phyloP scores from a whole-genome alignment of 2,888 invertebrate genomes.

The Zaprionus bogoriensis region DNA sequence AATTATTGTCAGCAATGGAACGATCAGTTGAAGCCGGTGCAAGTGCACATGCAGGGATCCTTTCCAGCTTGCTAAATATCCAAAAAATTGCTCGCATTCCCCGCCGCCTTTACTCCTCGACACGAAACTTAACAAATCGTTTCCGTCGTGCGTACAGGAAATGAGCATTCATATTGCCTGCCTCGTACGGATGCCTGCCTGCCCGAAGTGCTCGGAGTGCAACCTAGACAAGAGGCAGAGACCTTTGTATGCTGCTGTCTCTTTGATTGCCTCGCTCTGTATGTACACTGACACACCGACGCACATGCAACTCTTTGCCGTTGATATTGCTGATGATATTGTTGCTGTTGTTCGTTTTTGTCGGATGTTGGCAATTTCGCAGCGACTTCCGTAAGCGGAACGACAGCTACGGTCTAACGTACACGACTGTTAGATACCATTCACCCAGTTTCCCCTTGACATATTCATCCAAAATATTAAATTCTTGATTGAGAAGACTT shows the following conservation, averaged over 20 bases:
- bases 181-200: slow-evolving; percentile 42
- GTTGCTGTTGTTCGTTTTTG: slow-evolving; percentile 22
- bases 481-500: too few relatives aligned
- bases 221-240: neutral
- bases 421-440: too few relatives aligned
- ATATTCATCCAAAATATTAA: too few relatives aligned
- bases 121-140: slow-evolving; percentile 47
- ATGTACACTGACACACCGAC: neutral
- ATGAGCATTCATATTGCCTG: slow-evolving; percentile 60
- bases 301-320: slow-evolving; percentile 17
- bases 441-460: too few relatives aligned
- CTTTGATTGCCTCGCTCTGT: slow-evolving; percentile 12
- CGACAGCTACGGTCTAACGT: too few relatives aligned
- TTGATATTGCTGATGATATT: slow-evolving; percentile 37
- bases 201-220: neutral
- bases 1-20: too few relatives aligned
- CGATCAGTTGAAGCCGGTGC: too few relatives aligned
- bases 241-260: neutral
- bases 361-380: slow-evolving; percentile 70
- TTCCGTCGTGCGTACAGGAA: slow-evolving; percentile 55
- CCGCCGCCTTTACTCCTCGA: neutral
- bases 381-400: slow-evolving; percentile 56
- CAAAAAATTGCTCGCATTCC: too few relatives aligned
- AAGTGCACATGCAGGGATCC: too few relatives aligned
- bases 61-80: too few relatives aligned